phyloP scores from a whole-genome alignment of 92 coral and sea anemone genomes.

The Paragorgia papillata region DNA sequence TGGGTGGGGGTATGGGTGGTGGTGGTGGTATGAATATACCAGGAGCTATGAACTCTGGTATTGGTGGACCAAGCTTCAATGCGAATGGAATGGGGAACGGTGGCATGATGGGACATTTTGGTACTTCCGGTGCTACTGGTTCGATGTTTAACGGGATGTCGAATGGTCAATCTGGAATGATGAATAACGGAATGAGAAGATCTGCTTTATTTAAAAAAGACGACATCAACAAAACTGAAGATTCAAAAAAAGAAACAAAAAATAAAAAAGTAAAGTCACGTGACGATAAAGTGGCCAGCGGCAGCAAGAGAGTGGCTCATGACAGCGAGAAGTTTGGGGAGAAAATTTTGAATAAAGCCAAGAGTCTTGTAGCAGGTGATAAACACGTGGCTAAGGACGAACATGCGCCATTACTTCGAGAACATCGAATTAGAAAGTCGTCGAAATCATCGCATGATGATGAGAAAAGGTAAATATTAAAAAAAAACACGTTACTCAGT shows the following conservation, averaged over 20 bases:
- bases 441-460: constrained; percentile 34
- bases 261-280: constrained; percentile 48
- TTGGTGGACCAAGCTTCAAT: constrained; percentile 40
- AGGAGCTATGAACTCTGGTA: constrained; percentile 37
- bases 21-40: constrained; percentile 38
- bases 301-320: background rate
- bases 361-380: constrained; percentile 31
- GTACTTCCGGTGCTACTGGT: constrained; percentile 21
- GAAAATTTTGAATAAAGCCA: constrained; percentile 20
- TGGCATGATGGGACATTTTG: constrained; percentile 50
- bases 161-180: background rate
- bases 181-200: constrained; percentile 9
- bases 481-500: too few species aligned
- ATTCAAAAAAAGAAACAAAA: constrained; percentile 34
- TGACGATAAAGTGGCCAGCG: constrained; percentile 14
- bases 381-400: constrained; percentile 27
- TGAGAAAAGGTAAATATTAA: constrained; percentile 30
- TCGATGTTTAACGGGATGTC: constrained; percentile 22
- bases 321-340: constrained; percentile 24
- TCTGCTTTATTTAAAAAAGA: constrained; percentile 28
- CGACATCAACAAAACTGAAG: constrained; percentile 44
- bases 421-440: constrained; percentile 40
- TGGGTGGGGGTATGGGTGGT: background rate
- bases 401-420: constrained; percentile 20
- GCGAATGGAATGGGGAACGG: constrained; percentile 49